Evolutionary conservation across 2,888 invertebrate species (phyloP), one percentile per base, ranked within the genome.

Genomic region (Nematopogon swammerdamellus): DNA sequence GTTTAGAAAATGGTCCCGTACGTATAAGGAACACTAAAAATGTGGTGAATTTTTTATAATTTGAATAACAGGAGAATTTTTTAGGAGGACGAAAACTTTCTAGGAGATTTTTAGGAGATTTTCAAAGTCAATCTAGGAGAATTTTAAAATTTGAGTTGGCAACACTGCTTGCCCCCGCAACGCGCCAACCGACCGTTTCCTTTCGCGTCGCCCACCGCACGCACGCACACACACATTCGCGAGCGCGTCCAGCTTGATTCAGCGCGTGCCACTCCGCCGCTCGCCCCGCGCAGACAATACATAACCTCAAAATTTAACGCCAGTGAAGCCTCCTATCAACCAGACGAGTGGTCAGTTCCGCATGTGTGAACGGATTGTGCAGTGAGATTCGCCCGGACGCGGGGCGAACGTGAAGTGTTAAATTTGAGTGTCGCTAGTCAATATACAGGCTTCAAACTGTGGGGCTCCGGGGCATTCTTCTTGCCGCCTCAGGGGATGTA

Each of bases 401-500:
- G 60, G 70, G 77, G 77, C 70, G 72, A 68, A 58, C 70, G 76
- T 76, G 71, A 67, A 71, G 79, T 79, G 77, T 70, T 71, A 80
- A 80, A 80, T 81, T 81, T 66, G 82, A 82, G 82, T 73, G 71
- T 64, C 69, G 71, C 67, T 74, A 76, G 81, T 80, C 76, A 77
- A 73, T n/a, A 82, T 81, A 84, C 82, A 88, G 87, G 91, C 87
- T 88, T 87, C 93, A 93, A 93, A 88, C 93, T 94, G 93, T 94
- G 93, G 93, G 92, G 93, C 84, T 90, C 92, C 83, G 92, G 92
- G 85, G 91, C 92, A 82, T 93, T 91, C 85, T 92, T 93, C 84
- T 89, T 93, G 88, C 92, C 92, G 88, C 91, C 91, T 83, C 93
- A 92, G 89, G 93, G 93, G 88, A 92, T 93, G 88, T 93, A 92